phyloP scores from a whole-genome alignment of 2,113 vertebrate species.

The Esox niger region DNA sequence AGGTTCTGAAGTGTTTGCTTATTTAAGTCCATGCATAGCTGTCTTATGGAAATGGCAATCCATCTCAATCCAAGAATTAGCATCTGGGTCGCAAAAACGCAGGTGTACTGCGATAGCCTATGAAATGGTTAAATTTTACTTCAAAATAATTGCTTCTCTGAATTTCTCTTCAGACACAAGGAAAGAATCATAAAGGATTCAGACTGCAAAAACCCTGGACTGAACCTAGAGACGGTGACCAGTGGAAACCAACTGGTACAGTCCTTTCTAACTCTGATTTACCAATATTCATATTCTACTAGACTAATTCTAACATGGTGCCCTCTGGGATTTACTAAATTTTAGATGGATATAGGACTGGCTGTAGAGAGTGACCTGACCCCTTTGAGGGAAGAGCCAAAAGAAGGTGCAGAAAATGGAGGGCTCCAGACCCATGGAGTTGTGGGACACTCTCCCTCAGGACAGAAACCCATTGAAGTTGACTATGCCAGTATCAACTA shows the following conservation, averaged over 20 bases:
- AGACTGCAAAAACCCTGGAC: not conserved
- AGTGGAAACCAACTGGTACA: slow-evolving; percentile 17
- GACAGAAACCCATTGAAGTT: slow-evolving; percentile 21
- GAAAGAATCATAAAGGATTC: slow-evolving; percentile 8
- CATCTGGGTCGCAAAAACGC: no score
- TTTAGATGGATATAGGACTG: slow-evolving; percentile 32
- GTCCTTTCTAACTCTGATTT: not conserved
- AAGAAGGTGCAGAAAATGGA: not conserved
- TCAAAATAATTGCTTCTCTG: not conserved
- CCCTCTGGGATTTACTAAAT: not conserved
- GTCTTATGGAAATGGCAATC: no score
- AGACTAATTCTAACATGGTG: not conserved
- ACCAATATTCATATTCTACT: not conserved
- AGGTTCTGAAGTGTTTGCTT: no score
- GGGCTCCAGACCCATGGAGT: not conserved
- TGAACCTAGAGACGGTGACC: slow-evolving; percentile 38
- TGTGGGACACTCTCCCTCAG: not conserved
- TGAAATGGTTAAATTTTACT: no score
- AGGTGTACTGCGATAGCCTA: no score
- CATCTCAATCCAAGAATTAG: no score
- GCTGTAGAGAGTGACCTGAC: slow-evolving; percentile 1
- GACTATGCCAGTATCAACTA: slow-evolving; percentile 60
- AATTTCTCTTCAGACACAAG: slow-evolving; percentile 21
- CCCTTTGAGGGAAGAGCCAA: not conserved
- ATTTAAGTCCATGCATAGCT: no score